A percentile compares a stretch with the other conserved stretches of the same genome.
phyloP scores from a whole-genome alignment of 2,888 invertebrate species.

The Tribolium freemani region DNA sequence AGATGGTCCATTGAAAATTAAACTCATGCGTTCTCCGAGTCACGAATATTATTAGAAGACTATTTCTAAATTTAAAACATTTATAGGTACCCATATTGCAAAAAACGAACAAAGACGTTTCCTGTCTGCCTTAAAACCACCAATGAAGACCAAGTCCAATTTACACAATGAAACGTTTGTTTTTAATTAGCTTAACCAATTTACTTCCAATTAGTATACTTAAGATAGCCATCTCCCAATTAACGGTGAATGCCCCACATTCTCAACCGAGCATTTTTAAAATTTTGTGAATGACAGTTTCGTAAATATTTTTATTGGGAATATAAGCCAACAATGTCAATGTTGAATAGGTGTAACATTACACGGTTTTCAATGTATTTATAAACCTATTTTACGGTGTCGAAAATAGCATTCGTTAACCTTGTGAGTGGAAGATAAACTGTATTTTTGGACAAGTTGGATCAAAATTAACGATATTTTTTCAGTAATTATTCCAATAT shows the following conservation, averaged over 20 bases:
- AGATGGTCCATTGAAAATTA: constrained; percentile 23
- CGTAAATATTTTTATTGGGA: background rate
- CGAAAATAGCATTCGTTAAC: background rate
- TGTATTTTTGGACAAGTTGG: background rate
- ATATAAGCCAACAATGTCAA: background rate
- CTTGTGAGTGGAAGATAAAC: background rate
- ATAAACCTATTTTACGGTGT: background rate
- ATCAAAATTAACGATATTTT: constrained; percentile 8
- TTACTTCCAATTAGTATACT: constrained; percentile 20
- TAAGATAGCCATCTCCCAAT: background rate
- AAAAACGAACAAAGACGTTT: constrained; percentile 33
- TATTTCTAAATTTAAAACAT: constrained; percentile 30
- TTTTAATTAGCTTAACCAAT: constrained; percentile 13
- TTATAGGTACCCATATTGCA: constrained; percentile 9
- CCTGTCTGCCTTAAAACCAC: constrained; percentile 15
- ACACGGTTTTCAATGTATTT: background rate
- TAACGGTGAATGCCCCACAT: background rate
- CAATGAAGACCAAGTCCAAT: constrained; percentile 7
- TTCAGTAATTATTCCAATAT: background rate
- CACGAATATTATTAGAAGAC: constrained; percentile 29
- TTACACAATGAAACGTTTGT: constrained; percentile 29
- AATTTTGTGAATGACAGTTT: background rate
- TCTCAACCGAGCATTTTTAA: background rate
- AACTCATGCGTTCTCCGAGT: constrained; percentile 16
- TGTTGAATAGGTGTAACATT: background rate